Evolutionary conservation across 1,140 invertebrate species (phyloP), one percentile per base, ranked within the genome.

Genomic region (Hyposmocoma kahamanoa): DNA sequence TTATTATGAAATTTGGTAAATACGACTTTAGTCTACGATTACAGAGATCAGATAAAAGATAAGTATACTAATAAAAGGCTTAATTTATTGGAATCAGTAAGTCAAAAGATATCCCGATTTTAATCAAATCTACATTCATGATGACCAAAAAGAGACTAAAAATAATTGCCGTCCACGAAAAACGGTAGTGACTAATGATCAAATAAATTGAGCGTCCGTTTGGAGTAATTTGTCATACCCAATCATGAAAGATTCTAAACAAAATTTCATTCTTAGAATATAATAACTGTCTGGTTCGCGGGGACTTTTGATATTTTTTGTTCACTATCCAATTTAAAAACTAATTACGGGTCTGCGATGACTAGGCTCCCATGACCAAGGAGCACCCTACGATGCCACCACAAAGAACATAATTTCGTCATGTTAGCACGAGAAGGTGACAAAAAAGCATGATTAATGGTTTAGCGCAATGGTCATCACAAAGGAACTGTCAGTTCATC

Each of bases 371-470:
- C 64, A 69, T 70, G 63, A 61, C 57, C 67, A 61, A 71, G 67
- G 53, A 72, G 63, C 67, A 68, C 67, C 72, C 72, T 64, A 69
- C 64, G 67, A 71, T 59, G 53, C 49, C 48, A 49, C 50, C 60
- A 79, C 73, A 82, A 77, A 79, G 77, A 81, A 76, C 59, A 77
- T 78, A 72, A 80, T 76, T 78, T 80, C 67, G 63, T 76, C 78
- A 73, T 78, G 74, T 82, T 82, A 78, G 59, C 68, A 62, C 56
- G 45, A 15, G 19, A 21, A 42, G 67, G 64, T 81, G 78, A 82
- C 76, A 82, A 82, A 82, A 76, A 82, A 79, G 47, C 5, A 64
- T 82, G 78, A 82, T 82, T 82, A 76, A 82, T 82, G 78, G 52
- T 63, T 53, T 50, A 38, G 47, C 32, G 21, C 44, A 47, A 42